Percentiles rank a stretch among this genome's conserved stretches.
These are phyloP conservation scores for Melanotus villosus DNA, from an alignment of 2,888 invertebrate species.

Conservation along the genomic window DNA sequence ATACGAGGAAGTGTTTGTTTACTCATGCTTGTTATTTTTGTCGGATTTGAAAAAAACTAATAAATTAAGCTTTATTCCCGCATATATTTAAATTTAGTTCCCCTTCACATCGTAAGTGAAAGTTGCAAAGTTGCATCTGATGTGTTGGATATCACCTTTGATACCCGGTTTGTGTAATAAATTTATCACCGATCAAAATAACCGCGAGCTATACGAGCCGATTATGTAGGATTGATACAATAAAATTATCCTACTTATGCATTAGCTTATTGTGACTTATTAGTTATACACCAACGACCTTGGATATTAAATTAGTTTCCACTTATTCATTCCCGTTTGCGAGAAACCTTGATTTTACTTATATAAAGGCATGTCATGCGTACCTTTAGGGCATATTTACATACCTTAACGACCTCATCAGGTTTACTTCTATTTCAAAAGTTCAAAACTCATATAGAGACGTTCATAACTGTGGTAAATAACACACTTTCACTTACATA, in stretches of 20 bases:
- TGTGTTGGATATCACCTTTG: conserved; percentile 31
- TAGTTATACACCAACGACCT: neutral
- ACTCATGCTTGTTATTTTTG: neutral
- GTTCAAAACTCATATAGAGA: conserved; percentile 2
- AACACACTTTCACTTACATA: conserved; percentile 38
- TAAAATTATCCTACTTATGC: neutral
- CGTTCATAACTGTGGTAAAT: conserved; percentile 13
- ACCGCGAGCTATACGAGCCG: neutral
- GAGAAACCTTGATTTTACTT: conserved; percentile 23
- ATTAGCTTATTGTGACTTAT: neutral
- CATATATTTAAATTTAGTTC: conserved; percentile 16
- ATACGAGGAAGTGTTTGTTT: neutral
- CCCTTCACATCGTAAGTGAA: conserved; percentile 40
- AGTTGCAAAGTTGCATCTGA: conserved; percentile 31
- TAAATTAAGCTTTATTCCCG: conserved; percentile 16
- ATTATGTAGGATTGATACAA: neutral
- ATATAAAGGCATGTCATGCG: neutral
- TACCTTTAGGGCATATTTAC: neutral
- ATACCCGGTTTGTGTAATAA: conserved; percentile 31
- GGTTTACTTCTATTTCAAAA: too few species aligned
- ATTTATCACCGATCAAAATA: neutral
- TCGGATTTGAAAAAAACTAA: neutral
- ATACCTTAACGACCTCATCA: too few species aligned
- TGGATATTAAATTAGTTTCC: conserved; percentile 11
- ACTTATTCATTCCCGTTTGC: too few species aligned